These are phyloP conservation scores for Notarius lentiginosus DNA, from an alignment of 2,113 vertebrate species.

Conservation along the genomic window DNA sequence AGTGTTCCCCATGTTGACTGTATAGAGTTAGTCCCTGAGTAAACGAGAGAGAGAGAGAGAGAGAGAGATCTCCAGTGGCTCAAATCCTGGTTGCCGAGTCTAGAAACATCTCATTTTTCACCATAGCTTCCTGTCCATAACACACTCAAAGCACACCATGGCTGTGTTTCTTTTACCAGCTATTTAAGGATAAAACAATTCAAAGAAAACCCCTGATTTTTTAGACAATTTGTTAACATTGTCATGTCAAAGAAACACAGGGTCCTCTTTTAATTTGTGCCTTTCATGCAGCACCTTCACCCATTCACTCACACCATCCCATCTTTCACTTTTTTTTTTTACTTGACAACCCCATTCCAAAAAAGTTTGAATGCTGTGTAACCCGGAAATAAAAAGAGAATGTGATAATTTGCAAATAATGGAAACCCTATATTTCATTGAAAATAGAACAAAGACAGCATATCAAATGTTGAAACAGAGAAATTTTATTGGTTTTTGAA, in stretches of 20 bases:
- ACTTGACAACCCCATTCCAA: no score
- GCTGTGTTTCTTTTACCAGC: conserved; percentile 22
- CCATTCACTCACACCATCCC: conserved; percentile 25
- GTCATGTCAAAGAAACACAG: conserved; percentile 27
- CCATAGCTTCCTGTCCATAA: background rate
- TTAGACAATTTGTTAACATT: background rate
- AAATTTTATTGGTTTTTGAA: no score
- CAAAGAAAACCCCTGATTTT: conserved; percentile 30
- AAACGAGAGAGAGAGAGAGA: background rate
- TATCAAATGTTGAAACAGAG: no score
- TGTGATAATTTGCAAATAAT: no score
- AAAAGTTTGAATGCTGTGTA: no score
- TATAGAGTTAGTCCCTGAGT: background rate
- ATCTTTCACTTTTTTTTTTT: background rate
- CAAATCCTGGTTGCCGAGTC: conserved; percentile 16
- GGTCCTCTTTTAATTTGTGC: conserved; percentile 25
- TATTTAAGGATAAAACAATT: background rate
- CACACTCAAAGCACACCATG: background rate
- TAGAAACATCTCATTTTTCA: background rate
- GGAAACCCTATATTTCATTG: no score
- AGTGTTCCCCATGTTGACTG: conserved; percentile 43
- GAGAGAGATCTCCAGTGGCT: conserved; percentile 25
- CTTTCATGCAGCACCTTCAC: conserved; percentile 51
- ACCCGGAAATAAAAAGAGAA: no score
- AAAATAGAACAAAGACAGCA: no score